Percentiles rank a stretch among this genome's conserved stretches.
Evolutionary conservation across 2,888 invertebrate genomes (phyloP).

Genomic region (Chalcis sispes): DNA sequence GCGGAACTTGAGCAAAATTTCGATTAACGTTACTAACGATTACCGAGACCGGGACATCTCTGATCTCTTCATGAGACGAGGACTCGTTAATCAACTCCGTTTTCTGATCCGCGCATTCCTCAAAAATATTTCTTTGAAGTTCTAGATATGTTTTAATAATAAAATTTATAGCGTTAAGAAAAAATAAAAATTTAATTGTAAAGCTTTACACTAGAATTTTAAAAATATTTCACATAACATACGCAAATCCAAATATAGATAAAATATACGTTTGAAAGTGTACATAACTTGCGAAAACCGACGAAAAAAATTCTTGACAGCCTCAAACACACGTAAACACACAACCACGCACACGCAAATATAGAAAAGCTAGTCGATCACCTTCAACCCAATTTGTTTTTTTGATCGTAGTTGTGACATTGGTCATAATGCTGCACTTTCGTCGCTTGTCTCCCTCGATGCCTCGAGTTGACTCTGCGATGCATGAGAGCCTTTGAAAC

Average conservation of each 20-base stretch:
- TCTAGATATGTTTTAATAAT: constrained; percentile 27
- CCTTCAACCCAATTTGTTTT: constrained; percentile 49
- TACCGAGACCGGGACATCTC: constrained; percentile 39
- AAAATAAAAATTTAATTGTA: no score
- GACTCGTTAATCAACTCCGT: neutral
- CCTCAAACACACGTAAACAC: neutral
- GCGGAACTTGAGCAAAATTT: constrained; percentile 32
- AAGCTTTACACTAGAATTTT: no score
- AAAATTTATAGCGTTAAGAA: no score
- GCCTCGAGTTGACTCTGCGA: neutral
- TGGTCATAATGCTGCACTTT: constrained; percentile 43
- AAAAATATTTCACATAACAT: neutral
- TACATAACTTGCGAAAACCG: neutral
- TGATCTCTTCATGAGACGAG: neutral
- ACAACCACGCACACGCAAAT: neutral
- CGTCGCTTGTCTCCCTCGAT: constrained; percentile 15
- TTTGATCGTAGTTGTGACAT: neutral
- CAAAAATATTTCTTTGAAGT: constrained; percentile 52
- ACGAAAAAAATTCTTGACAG: neutral
- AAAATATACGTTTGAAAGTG: neutral
- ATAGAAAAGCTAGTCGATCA: constrained; percentile 17
- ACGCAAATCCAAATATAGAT: neutral
- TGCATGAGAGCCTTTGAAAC: neutral
- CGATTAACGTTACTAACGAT: constrained; percentile 37
- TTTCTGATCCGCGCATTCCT: constrained; percentile 39